Conservation (phyloP, 2,888 invertebrate genomes). For the Sesia apiformis region DNA sequence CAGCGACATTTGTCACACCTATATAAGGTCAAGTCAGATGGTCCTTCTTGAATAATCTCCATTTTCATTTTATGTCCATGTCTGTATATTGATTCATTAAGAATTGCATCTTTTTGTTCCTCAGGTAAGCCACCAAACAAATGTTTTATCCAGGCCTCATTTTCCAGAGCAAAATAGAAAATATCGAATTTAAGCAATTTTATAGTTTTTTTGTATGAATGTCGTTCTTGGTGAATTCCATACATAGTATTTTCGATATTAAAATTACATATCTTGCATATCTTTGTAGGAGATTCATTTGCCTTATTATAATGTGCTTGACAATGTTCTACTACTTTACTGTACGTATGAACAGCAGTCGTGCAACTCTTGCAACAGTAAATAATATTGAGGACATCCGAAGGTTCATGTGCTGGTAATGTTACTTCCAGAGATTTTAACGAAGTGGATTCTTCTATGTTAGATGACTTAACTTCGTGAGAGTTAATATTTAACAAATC, state of each 20-base stretch:
- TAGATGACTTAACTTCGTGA: neutral
- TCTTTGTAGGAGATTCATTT: slow-evolving; percentile 10
- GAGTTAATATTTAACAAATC: neutral
- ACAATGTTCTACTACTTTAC: slow-evolving; percentile 46
- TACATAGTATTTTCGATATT: slow-evolving; percentile 21
- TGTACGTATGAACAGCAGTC: slow-evolving; percentile 33
- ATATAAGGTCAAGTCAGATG: slow-evolving; percentile 27
- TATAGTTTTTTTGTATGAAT: slow-evolving; percentile 13
- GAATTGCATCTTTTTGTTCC: slow-evolving; percentile 19
- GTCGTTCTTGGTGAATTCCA: slow-evolving; percentile 21
- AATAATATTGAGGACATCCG: slow-evolving; percentile 8
- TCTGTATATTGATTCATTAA: slow-evolving; percentile 39
- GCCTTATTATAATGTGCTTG: slow-evolving; percentile 32
- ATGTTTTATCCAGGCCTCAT: slow-evolving; percentile 38
- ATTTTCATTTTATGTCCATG: slow-evolving; percentile 43
- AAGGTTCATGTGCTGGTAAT: neutral
- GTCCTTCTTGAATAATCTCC: slow-evolving; percentile 35
- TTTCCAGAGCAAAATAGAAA: slow-evolving; percentile 32
- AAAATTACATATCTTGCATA: slow-evolving; percentile 26
- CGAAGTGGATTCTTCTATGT: neutral
- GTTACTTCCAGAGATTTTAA: neutral
- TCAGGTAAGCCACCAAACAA: slow-evolving; percentile 28
- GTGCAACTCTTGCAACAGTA: slow-evolving; percentile 39
- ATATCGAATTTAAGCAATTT: slow-evolving; percentile 33
- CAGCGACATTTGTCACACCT: slow-evolving; percentile 41